Base-by-base conservation (phyloP, 2,113 vertebrate genomes). In the Lonchura striata region DNA sequence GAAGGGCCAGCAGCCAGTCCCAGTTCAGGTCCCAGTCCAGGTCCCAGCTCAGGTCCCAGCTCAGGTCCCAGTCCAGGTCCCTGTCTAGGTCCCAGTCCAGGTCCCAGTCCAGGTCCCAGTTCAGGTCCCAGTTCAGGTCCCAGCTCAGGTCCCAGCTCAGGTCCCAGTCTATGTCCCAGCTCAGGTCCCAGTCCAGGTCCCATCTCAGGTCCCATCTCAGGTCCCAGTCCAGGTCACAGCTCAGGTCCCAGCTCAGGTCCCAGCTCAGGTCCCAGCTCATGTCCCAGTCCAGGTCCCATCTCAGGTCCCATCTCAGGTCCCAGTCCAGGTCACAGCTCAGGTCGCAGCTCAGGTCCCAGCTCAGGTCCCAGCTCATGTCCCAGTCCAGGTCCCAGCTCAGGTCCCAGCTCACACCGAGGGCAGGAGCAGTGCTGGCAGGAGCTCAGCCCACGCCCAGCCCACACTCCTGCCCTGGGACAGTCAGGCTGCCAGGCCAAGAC, bases 331-430 rank as follows among this genome's bases (percentile, higher is more conserved):
- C 37, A 60, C 56, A 15, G 52, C 2, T n/a, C 53, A 56, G 54
- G 13, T 23, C 13, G 21, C 54, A 57, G 18, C 1, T n/a, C 1
- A 3, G 37, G 37, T 25, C 25, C 39, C 37, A 11, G 6, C 14
- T 16, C 8, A 24, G 31, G 18, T 41, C 37, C 65, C 56, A 15
- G 52, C 2, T n/a, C 41, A 24, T 28, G 18, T 41, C 37, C 65
- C 56, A 15, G 52, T 3, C 31, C 53, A 56, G 54, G 13, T 23
- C 13, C 33, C 54, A 57, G 18, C 1, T n/a, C 1, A 3, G 37
- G 37, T 25, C 25, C 39, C 37, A 11, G 6, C 14, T 16, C 8
- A 9, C 10, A 5, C 8, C 2, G 0, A 22, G 25, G 1, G 0
- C 28, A 9, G 65, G 13, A 72, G 5, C 31, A 30, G 37, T 35